A percentile compares a stretch with the other conserved stretches of the same genome.
These are phyloP conservation scores for Sesia bembeciformis DNA, from an alignment of 2,888 invertebrate species.

Conservation along the genomic window DNA sequence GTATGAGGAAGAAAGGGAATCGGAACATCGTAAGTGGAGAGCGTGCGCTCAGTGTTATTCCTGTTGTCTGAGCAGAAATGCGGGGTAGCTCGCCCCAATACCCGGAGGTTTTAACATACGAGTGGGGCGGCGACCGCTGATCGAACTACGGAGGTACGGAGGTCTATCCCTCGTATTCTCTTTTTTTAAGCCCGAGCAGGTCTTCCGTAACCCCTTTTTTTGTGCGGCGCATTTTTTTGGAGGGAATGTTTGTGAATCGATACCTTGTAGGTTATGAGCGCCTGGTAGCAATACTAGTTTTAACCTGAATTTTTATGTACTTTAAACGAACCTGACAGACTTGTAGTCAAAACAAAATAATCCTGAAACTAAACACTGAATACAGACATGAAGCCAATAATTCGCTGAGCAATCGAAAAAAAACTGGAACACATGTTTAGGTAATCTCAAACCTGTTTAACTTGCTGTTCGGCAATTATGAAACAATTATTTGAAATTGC, in stretches of 20 bases:
- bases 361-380: neutral
- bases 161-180: conserved; percentile 62
- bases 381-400: conserved; percentile 4
- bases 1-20: conserved; percentile 73
- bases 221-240: conserved; percentile 51
- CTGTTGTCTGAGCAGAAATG: conserved; percentile 56
- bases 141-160: conserved; percentile 65
- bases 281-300: conserved; percentile 23
- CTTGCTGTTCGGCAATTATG: conserved; percentile 4
- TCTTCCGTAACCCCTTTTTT: conserved; percentile 64
- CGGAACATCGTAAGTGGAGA: conserved; percentile 69
- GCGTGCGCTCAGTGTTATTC: conserved; percentile 49
- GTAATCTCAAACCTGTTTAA: conserved; percentile 46
- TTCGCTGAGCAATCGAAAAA: conserved; percentile 19
- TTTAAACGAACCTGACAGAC: neutral
- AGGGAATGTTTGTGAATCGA: conserved; percentile 61
- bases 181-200: conserved; percentile 55
- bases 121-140: conserved; percentile 57
- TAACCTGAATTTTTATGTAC: neutral
- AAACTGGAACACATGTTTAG: conserved; percentile 39
- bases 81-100: conserved; percentile 56
- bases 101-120: conserved; percentile 43
- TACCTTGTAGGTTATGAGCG: conserved; percentile 54
- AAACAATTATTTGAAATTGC: neutral
- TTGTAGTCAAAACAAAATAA: neutral